Evolutionary conservation across 35 echinoderm and acorn worm species (phyloP).

Genomic region (Ophiothrix spiculata): DNA sequence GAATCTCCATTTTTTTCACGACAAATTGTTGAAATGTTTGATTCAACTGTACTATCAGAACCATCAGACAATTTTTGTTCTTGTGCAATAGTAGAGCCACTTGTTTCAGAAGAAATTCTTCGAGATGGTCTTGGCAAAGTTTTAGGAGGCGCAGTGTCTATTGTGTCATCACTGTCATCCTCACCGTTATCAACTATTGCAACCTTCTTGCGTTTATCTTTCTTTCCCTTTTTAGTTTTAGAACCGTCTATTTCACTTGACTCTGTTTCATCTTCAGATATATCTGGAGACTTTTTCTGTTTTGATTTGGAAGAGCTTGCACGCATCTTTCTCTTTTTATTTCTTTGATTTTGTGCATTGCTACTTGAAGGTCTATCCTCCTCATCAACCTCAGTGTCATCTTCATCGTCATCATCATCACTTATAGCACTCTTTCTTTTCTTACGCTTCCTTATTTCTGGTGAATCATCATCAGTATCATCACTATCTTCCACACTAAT

Average conservation of each 20-base stretch:
- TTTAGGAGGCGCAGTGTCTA: too few relatives aligned
- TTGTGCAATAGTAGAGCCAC: too few relatives aligned
- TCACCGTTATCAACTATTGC: too few relatives aligned
- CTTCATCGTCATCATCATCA: constrained; percentile 1
- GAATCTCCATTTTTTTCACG: too few relatives aligned
- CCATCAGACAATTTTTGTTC: too few relatives aligned
- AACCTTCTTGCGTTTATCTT: too few relatives aligned
- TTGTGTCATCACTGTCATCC: too few relatives aligned
- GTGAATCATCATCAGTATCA: neutral
- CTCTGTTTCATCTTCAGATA: neutral
- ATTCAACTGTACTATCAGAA: too few relatives aligned
- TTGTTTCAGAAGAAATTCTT: too few relatives aligned
- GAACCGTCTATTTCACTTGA: neutral
- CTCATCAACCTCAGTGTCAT: neutral
- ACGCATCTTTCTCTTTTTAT: neutral
- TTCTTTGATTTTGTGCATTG: neutral
- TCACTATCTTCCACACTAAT: neutral
- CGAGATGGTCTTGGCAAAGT: too few relatives aligned
- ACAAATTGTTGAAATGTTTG: too few relatives aligned
- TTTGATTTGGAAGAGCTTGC: neutral
- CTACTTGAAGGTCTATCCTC: neutral
- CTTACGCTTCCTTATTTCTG: neutral
- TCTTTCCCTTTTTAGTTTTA: neutral
- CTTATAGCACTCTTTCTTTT: neutral
- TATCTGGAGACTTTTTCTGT: neutral